A percentile compares a stretch with the other conserved stretches of the same genome.
Conservation (phyloP, 2,113 vertebrate genomes). For the Istiophorus platypterus region DNA sequence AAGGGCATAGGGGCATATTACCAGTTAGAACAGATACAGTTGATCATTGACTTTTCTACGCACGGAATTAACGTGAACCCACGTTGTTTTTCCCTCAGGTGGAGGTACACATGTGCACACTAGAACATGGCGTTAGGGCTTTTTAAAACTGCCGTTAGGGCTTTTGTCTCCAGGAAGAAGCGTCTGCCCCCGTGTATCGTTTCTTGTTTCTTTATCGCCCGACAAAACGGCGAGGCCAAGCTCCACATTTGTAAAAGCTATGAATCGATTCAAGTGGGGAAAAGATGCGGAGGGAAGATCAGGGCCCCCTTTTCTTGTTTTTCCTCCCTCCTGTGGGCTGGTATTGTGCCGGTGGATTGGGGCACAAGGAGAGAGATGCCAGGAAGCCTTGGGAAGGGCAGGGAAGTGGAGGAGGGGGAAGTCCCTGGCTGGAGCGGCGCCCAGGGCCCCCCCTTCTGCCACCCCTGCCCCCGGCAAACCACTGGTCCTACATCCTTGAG, state of each 20-base stretch:
- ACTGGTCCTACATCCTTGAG: not conserved
- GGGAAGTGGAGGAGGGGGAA: not conserved
- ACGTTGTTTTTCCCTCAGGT: not conserved
- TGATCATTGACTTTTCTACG: too few species aligned
- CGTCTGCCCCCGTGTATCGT: not conserved
- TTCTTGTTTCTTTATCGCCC: not conserved
- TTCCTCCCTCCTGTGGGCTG: slow-evolving; percentile 28
- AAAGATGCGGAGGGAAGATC: slow-evolving; percentile 32
- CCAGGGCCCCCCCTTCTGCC: slow-evolving; percentile 2
- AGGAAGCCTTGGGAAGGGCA: slow-evolving; percentile 15
- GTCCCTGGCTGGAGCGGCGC: slow-evolving; percentile 16
- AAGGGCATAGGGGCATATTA: not conserved
- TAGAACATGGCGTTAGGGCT: not conserved
- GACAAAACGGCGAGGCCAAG: not conserved
- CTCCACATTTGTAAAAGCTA: slow-evolving; percentile 39
- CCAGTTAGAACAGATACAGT: not conserved
- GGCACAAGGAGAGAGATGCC: slow-evolving; percentile 16
- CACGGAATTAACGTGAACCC: too few species aligned
- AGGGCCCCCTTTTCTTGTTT: slow-evolving; percentile 20
- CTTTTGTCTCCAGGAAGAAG: not conserved
- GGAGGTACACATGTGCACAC: not conserved
- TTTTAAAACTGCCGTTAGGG: not conserved
- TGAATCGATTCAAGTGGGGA: not conserved
- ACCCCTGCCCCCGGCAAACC: slow-evolving; percentile 4
- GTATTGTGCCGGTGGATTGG: slow-evolving; percentile 12